phyloP scores from a whole-genome alignment of 2,888 invertebrate species.

The Dasypolia templi region DNA sequence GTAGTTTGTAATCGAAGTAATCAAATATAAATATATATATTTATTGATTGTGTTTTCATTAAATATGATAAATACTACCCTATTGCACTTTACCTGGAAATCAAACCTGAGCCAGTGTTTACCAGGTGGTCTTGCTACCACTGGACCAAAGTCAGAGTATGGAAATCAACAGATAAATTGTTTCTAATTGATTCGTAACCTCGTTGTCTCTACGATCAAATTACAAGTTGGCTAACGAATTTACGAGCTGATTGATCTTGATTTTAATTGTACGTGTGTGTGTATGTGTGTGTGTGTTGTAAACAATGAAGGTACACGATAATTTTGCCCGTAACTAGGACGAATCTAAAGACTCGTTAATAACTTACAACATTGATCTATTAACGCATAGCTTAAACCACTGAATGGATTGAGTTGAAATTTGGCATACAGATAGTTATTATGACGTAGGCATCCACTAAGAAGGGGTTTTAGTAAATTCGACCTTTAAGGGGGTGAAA shows the following conservation, averaged over 20 bases:
- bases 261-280: conserved; percentile 55
- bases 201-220: conserved; percentile 47
- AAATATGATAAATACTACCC: neutral
- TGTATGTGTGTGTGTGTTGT: no score
- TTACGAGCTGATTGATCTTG: conserved; percentile 51
- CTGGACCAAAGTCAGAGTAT: conserved; percentile 24
- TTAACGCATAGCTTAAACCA: no score
- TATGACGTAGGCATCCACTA: no score
- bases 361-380: no score
- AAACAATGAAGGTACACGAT: conserved; percentile 13
- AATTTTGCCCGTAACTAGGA: conserved; percentile 2
- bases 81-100: neutral
- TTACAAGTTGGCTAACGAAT: conserved; percentile 41
- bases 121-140: neutral
- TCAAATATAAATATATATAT: neutral
- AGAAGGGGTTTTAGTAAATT: no score
- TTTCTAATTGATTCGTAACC: conserved; percentile 54
- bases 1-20: neutral
- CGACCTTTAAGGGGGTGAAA: no score
- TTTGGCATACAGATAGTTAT: no score
- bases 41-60: neutral
- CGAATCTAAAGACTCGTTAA: neutral
- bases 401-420: no score
- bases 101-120: neutral
- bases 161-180: conserved; percentile 53